Evolutionary conservation across 1,140 invertebrate species (phyloP).

Genomic region (Diorhabda sublineata): DNA sequence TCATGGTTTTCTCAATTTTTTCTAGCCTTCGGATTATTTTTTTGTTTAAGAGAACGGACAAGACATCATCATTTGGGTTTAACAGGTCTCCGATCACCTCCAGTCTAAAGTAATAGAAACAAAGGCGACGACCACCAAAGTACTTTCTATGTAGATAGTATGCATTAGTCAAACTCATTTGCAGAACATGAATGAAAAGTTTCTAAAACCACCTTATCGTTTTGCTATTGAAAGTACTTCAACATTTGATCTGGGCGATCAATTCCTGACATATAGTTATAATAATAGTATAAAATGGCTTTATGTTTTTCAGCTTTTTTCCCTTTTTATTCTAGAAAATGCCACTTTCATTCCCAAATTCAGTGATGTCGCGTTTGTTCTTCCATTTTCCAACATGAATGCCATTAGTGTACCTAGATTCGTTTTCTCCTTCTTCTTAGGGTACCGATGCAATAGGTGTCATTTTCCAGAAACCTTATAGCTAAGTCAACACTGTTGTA

Average conservation of each 20-base stretch:
- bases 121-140: conserved; percentile 15
- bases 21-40: background rate
- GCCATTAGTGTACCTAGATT: conserved; percentile 30
- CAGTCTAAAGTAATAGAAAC: conserved; percentile 13
- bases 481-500: conserved; percentile 31
- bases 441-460: conserved; percentile 41
- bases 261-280: conserved; percentile 7
- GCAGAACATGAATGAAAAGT: conserved; percentile 13
- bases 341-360: background rate
- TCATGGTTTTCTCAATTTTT: conserved; percentile 19
- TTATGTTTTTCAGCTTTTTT: background rate
- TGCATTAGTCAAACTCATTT: conserved; percentile 16
- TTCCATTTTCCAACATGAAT: conserved; percentile 41
- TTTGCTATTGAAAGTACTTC: background rate
- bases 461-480: conserved; percentile 31
- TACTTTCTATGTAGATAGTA: conserved; percentile 15
- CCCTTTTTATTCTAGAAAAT: background rate
- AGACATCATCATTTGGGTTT: background rate
- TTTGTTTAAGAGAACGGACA: no score
- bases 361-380: conserved; percentile 29
- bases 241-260: conserved; percentile 1
- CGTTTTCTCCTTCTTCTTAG: conserved; percentile 37
- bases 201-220: conserved; percentile 11
- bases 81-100: conserved; percentile 14
- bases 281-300: conserved; percentile 5